Conservation (phyloP, 2,888 invertebrate species). For the Geophilus truncorum region DNA sequence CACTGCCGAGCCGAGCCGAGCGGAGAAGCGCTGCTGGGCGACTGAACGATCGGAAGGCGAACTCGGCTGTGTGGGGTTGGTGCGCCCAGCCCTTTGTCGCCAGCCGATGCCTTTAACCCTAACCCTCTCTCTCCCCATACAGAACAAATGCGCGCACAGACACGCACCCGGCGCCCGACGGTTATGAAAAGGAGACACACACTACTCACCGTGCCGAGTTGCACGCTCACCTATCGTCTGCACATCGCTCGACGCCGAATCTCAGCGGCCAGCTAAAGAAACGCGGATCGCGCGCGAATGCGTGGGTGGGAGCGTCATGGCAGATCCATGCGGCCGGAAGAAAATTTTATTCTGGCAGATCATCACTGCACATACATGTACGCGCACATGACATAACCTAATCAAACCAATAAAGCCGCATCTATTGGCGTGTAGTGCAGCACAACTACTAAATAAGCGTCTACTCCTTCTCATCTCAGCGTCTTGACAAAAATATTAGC, state of each 20-base stretch:
- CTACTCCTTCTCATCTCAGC: too few species aligned
- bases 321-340: constrained; percentile 8
- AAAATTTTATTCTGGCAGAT: constrained; percentile 3
- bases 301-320: constrained; percentile 8
- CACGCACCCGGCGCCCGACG: constrained; percentile 1
- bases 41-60: constrained; percentile 3
- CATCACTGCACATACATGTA: not conserved
- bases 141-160: constrained; percentile 10
- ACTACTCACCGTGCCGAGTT: constrained; percentile 10
- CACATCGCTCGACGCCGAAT: not conserved
- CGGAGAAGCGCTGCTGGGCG: not conserved
- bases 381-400: constrained; percentile 5
- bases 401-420: not conserved
- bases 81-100: constrained; percentile 8
- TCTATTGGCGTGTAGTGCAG: too few species aligned
- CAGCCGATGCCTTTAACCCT: constrained; percentile 14
- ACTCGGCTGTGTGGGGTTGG: not conserved
- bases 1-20: not conserved
- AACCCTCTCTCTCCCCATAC: constrained; percentile 14
- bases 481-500: not conserved
- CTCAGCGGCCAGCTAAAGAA: not conserved
- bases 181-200: not conserved
- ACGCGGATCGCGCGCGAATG: not conserved
- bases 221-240: not conserved
- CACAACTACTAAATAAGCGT: not conserved